Evolutionary conservation across 2,888 invertebrate species (phyloP), one percentile per base, ranked within the genome.

Genomic region (Scaptomyza reducta): DNA sequence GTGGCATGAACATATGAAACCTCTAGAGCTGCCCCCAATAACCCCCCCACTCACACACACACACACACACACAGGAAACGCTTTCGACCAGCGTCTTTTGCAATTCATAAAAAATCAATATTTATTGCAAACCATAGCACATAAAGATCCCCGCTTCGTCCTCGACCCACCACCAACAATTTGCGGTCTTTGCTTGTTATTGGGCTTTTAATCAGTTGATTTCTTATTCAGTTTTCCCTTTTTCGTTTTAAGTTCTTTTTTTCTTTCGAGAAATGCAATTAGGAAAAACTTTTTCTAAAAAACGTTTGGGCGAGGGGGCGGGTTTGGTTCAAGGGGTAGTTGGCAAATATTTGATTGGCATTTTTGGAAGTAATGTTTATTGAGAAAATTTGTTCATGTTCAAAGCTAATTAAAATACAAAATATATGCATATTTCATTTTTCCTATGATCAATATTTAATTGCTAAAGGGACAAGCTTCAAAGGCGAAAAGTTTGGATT

Each of bases 21-120:
- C 11, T 7, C 22, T 18, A 13, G 7, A 35, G 14, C n/a, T 29
- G n/a, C 16, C 9, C 0, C 14, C 0, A 14, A n/a, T n/a, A n/a
- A n/a, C n/a, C 9, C 33, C 18, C 1, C 11, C 13, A 16, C 38
- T 22, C 3, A n/a, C 7, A 16, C 38, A 25, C 13, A 10, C 10
- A n/a, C 25, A 38, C 31, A 11, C 41, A 40, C 40, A 51, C 29
- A 18, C 35, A 38, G 40, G 33, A 50, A 54, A 33, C 42, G 41
- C 33, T 66, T 40, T 61, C 57, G 66, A 65, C 66, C 57, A 73
- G 16, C 62, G 54, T 74, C 63, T 70, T 73, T 74, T 80, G 84
- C 81, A 83, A 83, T 83, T 87, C 84, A 87, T 80, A 83, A 80
- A 87, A 84, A 83, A 84, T 83, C 87, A 87, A 83, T 83, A 83